Base-by-base conservation (phyloP, 1,140 invertebrate genomes). In the Caenorhabditis inopinata region DNA sequence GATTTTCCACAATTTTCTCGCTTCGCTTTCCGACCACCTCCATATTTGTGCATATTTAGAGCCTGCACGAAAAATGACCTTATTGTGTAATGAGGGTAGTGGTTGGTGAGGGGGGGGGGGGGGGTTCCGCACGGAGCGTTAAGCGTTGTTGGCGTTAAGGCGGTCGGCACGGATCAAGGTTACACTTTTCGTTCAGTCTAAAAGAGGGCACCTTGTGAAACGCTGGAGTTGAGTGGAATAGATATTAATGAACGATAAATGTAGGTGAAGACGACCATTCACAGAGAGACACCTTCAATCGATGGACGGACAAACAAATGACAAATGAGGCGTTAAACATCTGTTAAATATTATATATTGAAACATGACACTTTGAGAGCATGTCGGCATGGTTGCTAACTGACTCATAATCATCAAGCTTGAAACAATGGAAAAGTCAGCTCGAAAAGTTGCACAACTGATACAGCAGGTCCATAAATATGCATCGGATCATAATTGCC, bases 131-230 rank as follows among this genome's bases (percentile, higher is more conserved):
- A 32, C 32, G 58, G 53, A 29, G 58, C 58, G 32, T 68, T 68
- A 68, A 68, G 58, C 58, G 18, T 6, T 58, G 53, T 58, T 58
- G 27, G 14, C 53, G 53, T 58, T 68, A 68, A 68, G 58, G 58
- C 58, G 58, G 58, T 38, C 58, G 58, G 58, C 58, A 68, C 58
- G 58, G 58, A 68, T 68, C 58, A 68, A 68, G 58, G 58, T 68
- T 68, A 68, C 38, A 68, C 58, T 68, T 38, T 38, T 68, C 5
- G 32, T 38, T 51, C 5, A 21, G 23, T 7, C 38, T 14, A 42
- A 42, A 42, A 7, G n/a, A 68, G 58, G 58, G 58, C 32, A 68
- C 58, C 53, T 29, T 58, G 27, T 32, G 12, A 21, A n/a, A n/a
- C n/a, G n/a, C n/a, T n/a, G n/a, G 32, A 3, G 29, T 1, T 38